Percentiles rank a stretch among this genome's conserved stretches.
Evolutionary conservation across 2,888 invertebrate species (phyloP).

Genomic region (Caenorhabditis sp.): DNA sequence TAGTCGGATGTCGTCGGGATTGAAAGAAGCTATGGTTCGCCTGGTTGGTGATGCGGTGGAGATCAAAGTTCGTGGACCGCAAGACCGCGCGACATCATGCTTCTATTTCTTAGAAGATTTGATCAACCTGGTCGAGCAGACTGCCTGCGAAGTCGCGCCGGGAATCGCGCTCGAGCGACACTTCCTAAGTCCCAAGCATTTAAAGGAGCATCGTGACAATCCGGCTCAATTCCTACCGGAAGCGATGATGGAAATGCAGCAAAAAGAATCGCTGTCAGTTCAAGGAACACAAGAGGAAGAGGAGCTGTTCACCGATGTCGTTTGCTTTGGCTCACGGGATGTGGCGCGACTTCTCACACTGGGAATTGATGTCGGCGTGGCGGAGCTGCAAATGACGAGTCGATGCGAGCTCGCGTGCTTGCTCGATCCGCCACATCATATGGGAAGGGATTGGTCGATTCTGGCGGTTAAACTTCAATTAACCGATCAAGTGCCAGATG

Average conservation of each 20-base stretch:
- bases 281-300: constrained; percentile 73
- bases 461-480: constrained; percentile 75
- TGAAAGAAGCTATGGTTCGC: constrained; percentile 79
- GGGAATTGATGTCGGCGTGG: constrained; percentile 77
- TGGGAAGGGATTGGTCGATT: constrained; percentile 76
- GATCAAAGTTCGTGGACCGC: constrained; percentile 73
- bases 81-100: constrained; percentile 65
- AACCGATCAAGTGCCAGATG: constrained; percentile 75
- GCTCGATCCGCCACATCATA: constrained; percentile 75
- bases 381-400: constrained; percentile 75
- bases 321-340: constrained; percentile 76
- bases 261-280: constrained; percentile 69
- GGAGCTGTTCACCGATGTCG: constrained; percentile 76
- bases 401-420: constrained; percentile 72
- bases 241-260: constrained; percentile 73
- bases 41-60: constrained; percentile 59
- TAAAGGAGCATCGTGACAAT: constrained; percentile 55
- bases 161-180: constrained; percentile 79
- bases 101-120: constrained; percentile 80
- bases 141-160: constrained; percentile 78
- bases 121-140: constrained; percentile 74
- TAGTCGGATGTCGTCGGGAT: constrained; percentile 79
- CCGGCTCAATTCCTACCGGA: constrained; percentile 64
- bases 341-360: constrained; percentile 73
- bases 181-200: constrained; percentile 76